Base-by-base conservation (phyloP, 2,888 invertebrate species). In the Cyclophora punctaria region DNA sequence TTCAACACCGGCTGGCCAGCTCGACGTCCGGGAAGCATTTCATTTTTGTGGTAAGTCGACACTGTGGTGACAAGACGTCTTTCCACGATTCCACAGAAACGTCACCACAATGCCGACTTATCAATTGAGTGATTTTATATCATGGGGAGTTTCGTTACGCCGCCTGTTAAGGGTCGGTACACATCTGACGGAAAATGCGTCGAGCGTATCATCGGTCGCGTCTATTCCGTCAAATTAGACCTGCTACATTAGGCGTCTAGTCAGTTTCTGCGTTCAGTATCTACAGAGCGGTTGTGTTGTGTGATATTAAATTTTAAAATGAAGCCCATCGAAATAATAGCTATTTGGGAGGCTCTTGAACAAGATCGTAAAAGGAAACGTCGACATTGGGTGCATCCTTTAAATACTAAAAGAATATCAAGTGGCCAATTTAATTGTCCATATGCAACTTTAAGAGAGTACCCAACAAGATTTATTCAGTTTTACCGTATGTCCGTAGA, bases 391-490 rank as follows among this genome's bases (percentile, higher is more conserved):
- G 42, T 42, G 42, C 51, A 53, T 50, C 53, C 51, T 51, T 56
- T 56, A 51, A 53, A 56, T 56, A 56, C 53, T 53, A 53, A 56
- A 53, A 53, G 56, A 53, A 56, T 52, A 56, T 51, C 49, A 56
- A 50, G 49, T 46, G 52, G 52, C 50, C 50, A 52, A 50, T 55
- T 52, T 55, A 35, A 52, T 52, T 50, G 50, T 52, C 52, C 47
- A 52, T 47, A 50, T 52, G 52, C 52, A 56, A 49, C 48, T 41
- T 55, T 53, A 53, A 56, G 50, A 50, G 7, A 44, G n/a, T 49
- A 52, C 42, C 49, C 49, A 1, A 34, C 41, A 47, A 47, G 41
- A 41, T 47, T 49, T 47, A 44, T 48, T 45, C 43, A 48, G 48
- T 48, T 7, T 46, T 48, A 49, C 49, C 47, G 49, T 5, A 52